Evolutionary conservation across 1,140 invertebrate genomes (phyloP).

Genomic region (Monomorium pharaonis): DNA sequence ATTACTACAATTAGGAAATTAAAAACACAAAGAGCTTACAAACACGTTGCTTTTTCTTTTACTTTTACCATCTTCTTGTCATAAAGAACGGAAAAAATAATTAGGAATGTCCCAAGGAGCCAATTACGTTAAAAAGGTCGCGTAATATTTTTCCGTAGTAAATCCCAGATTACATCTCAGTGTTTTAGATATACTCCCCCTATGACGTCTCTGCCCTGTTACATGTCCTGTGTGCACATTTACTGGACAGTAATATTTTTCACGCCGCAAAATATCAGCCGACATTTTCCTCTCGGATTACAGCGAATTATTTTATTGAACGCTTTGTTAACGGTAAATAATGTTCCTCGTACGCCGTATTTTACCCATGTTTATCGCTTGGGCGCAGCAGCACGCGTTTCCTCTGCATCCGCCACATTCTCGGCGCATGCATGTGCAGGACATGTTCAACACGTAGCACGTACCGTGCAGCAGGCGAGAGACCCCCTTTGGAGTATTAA

Average conservation of each 20-base stretch:
- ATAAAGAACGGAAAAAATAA: neutral
- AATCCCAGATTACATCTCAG: constrained; percentile 21
- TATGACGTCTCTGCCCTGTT: neutral
- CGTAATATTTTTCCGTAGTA: constrained; percentile 14
- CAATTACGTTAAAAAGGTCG: constrained; percentile 8
- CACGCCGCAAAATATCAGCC: constrained; percentile 1
- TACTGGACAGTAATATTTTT: neutral
- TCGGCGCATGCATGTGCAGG: neutral
- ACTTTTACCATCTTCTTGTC: neutral
- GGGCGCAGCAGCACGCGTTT: constrained; percentile 15
- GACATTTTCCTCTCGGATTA: constrained; percentile 28
- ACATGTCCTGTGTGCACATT: neutral
- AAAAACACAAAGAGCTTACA: neutral
- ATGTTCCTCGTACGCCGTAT: constrained; percentile 31
- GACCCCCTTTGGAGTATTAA: constrained; percentile 33
- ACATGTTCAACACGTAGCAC: constrained; percentile 46
- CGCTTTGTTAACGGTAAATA: constrained; percentile 45
- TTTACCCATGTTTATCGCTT: constrained; percentile 20
- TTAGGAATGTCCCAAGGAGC: constrained; percentile 15
- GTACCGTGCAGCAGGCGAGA: constrained; percentile 24
- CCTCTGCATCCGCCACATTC: constrained; percentile 3
- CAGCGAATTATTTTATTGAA: constrained; percentile 35
- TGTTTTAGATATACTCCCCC: neutral
- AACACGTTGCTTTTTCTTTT: neutral
- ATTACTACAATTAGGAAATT: constrained; percentile 6